Evolutionary conservation across 2,113 vertebrate species (phyloP).

Genomic region (Halcyon senegalensis): DNA sequence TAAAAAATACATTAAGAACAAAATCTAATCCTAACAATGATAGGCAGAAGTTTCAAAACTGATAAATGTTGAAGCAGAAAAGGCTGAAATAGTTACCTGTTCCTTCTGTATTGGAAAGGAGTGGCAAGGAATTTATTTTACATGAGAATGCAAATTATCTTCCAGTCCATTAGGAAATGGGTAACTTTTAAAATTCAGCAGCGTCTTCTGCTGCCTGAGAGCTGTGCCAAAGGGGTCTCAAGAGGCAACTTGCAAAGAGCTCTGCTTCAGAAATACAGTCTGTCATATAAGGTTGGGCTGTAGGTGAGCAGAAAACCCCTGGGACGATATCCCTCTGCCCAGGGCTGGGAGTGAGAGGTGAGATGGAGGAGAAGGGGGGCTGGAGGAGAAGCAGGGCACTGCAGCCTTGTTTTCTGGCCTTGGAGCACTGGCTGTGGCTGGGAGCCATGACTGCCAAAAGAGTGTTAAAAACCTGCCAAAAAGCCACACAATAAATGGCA

Average conservation of each 20-base stretch:
- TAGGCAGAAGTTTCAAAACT: background rate
- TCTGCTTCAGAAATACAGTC: background rate
- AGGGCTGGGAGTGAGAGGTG: background rate
- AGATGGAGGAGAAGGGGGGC: background rate
- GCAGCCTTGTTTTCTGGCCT: background rate
- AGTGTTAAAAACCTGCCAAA: background rate
- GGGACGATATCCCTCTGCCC: background rate
- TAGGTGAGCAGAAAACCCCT: accelerated
- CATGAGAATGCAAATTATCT: background rate
- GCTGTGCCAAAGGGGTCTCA: background rate
- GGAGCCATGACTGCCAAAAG: background rate
- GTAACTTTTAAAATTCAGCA: background rate
- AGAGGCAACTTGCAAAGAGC: background rate
- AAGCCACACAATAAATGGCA: slow-evolving; percentile 1
- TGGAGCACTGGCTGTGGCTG: accelerated
- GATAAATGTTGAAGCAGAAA: background rate
- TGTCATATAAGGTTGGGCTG: accelerated
- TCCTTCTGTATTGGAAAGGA: background rate
- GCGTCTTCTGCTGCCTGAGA: background rate
- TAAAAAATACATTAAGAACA: background rate
- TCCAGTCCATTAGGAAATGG: background rate
- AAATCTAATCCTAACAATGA: background rate
- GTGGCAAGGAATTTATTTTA: background rate
- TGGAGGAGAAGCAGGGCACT: background rate
- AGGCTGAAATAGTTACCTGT: background rate